Base-by-base conservation (phyloP, 2,888 invertebrate species). In the Fragum whitleyi region DNA sequence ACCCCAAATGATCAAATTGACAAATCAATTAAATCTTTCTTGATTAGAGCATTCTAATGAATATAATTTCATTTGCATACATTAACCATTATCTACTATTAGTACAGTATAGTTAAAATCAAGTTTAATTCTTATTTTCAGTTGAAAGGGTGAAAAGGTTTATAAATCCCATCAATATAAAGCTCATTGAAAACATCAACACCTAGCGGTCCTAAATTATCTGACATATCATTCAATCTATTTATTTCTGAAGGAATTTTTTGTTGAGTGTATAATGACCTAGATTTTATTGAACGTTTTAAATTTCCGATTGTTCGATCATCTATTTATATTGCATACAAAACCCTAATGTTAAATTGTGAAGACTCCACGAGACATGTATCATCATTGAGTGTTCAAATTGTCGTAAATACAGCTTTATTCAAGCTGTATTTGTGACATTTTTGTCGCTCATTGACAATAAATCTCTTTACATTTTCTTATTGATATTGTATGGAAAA, bases 251-350 rank as follows among this genome's bases (percentile, higher is more conserved):
- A 19, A 32, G 61, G 26, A 65, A 36, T 19, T 36, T 36, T 61
- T 42, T 65, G 65, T 42, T 39, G 65, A 42, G 65, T 65, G 65
- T 65, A 65, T 65, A 65, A 65, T 65, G 65, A 39, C 65, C 65
- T 16, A 42, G 65, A 65, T 65, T 65, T 65, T 65, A 65, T 65
- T 39, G 65, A 61, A 61, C 47, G 65, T 65, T 23, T 39, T 65
- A 23, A 42, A 65, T 42, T 65, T 65, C 65, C 21, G 42, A 42
- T 65, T 39, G 42, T 65, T 42, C 23, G 65, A 65, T 65, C 65
- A 65, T 42, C 42, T 65, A 42, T 65, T 65, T 65, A 42, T 65
- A 65, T 11, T 42, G n/a, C 42, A 42, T 16, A 42, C 62, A 42
- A 65, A n/a, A 19, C n/a, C 36, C 9, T 32, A 26, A 65, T 39